phyloP scores from a whole-genome alignment of 2,113 vertebrate species.

The Myrmecobius fasciatus region DNA sequence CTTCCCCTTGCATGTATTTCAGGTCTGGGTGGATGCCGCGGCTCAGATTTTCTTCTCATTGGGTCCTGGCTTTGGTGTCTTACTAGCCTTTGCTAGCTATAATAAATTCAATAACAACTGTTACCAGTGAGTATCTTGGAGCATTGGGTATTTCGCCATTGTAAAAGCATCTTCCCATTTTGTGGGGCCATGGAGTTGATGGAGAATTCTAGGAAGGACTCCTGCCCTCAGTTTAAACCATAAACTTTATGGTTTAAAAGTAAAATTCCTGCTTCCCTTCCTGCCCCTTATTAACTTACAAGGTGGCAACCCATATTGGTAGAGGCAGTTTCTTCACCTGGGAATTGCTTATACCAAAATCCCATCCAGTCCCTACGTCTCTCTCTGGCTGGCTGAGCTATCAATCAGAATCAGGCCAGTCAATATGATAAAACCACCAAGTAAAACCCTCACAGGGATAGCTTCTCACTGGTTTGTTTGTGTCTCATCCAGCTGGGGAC shows the following conservation, averaged over 20 bases:
- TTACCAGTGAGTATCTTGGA: conserved; percentile 91
- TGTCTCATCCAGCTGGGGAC: no score
- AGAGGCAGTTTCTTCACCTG: background rate
- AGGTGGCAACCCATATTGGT: background rate
- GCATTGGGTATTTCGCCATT: background rate
- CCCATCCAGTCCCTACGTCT: background rate
- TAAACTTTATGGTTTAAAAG: no score
- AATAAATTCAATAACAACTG: conserved; percentile 99
- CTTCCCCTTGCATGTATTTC: conserved; percentile 68
- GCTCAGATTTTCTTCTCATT: conserved; percentile 99
- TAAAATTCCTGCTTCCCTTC: background rate
- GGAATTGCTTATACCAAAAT: background rate
- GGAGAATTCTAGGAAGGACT: background rate
- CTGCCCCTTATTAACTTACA: background rate
- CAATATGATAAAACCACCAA: background rate
- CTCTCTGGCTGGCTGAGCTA: background rate
- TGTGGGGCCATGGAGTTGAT: background rate
- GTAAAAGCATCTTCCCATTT: background rate
- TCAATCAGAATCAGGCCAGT: background rate
- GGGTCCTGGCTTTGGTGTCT: conserved; percentile 96
- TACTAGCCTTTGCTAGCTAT: conserved; percentile 97
- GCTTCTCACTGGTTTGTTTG: no score
- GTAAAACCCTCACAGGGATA: no score
- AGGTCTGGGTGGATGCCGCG: conserved; percentile 99
- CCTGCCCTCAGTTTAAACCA: background rate